Conservation (phyloP, 2,797 vertebrate genomes). For the Takifugu ocellatus region DNA sequence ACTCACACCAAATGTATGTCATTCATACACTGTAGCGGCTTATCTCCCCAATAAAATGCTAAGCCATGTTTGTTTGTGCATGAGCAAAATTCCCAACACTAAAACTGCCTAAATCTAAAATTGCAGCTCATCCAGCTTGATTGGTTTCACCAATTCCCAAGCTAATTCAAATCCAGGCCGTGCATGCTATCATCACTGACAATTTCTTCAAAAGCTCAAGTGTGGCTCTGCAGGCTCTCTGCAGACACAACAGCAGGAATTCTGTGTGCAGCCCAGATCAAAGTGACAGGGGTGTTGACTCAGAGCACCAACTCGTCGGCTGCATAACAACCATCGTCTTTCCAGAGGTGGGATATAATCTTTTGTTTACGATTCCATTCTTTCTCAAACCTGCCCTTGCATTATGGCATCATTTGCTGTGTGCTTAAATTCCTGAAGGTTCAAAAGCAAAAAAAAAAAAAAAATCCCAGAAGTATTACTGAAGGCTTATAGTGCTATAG, state of each 20-base stretch:
- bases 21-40: too few relatives aligned
- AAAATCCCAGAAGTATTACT: conserved; percentile 1
- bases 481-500: neutral
- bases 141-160: conserved; percentile 18
- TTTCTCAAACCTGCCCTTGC: conserved; percentile 15
- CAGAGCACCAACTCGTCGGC: conserved; percentile 28
- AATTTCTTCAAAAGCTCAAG: conserved; percentile 10
- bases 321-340: conserved; percentile 41
- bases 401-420: conserved; percentile 28
- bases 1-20: too few relatives aligned
- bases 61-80: too few relatives aligned
- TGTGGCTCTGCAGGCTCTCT: conserved; percentile 22
- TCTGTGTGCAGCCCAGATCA: conserved; percentile 33
- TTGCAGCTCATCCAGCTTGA: conserved; percentile 13
- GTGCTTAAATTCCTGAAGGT: conserved; percentile 8
- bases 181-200: conserved; percentile 4
- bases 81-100: too few relatives aligned
- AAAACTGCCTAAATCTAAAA: conserved; percentile 1
- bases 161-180: conserved; percentile 6
- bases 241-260: conserved; percentile 15
- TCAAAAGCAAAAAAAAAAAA: neutral
- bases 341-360: conserved; percentile 29
- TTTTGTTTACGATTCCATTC: conserved; percentile 44
- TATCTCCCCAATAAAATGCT: too few relatives aligned
- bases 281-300: conserved; percentile 25